Percentiles rank a stretch among this genome's conserved stretches.
Evolutionary conservation across 2,888 invertebrate genomes (phyloP).

Genomic region (Plagiodera versicolora): DNA sequence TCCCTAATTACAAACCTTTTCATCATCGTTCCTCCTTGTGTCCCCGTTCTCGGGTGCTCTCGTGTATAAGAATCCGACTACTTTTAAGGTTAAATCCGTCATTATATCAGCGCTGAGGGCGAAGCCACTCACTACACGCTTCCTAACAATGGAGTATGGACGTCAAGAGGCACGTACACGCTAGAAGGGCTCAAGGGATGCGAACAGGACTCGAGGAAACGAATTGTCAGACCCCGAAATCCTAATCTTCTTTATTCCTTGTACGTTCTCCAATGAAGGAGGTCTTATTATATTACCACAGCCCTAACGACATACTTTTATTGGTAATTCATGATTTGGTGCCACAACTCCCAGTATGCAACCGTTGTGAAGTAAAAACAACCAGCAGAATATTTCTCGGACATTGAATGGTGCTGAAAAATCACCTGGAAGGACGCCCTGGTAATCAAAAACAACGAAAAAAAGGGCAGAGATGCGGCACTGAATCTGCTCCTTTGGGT

Average conservation of each 20-base stretch:
- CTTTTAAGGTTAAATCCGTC: conserved; percentile 52
- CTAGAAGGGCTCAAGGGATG: conserved; percentile 43
- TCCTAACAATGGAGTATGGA: conserved; percentile 56
- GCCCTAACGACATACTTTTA: too few species aligned
- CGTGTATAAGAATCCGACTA: conserved; percentile 24
- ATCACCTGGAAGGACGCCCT: too few species aligned
- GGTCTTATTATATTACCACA: too few species aligned
- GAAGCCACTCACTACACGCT: conserved; percentile 53
- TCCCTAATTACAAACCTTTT: conserved; percentile 29
- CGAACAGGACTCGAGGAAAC: conserved; percentile 17
- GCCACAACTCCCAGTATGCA: too few species aligned
- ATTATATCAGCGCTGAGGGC: conserved; percentile 54
- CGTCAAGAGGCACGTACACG: conserved; percentile 55
- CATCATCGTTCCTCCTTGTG: conserved; percentile 15
- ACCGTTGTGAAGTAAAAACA: too few species aligned
- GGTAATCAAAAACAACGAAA: too few species aligned
- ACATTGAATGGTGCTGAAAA: too few species aligned
- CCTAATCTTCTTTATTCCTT: not conserved
- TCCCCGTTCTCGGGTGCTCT: conserved; percentile 13
- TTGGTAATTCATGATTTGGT: too few species aligned
- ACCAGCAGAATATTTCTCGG: too few species aligned
- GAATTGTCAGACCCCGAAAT: not conserved
- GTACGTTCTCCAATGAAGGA: not conserved
- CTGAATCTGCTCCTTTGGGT: conserved; percentile 1
- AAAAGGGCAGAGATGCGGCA: too few species aligned